Evolutionary conservation across 2,888 invertebrate species (phyloP), one percentile per base, ranked within the genome.

Genomic region (Lasioglossum leucozonium): DNA sequence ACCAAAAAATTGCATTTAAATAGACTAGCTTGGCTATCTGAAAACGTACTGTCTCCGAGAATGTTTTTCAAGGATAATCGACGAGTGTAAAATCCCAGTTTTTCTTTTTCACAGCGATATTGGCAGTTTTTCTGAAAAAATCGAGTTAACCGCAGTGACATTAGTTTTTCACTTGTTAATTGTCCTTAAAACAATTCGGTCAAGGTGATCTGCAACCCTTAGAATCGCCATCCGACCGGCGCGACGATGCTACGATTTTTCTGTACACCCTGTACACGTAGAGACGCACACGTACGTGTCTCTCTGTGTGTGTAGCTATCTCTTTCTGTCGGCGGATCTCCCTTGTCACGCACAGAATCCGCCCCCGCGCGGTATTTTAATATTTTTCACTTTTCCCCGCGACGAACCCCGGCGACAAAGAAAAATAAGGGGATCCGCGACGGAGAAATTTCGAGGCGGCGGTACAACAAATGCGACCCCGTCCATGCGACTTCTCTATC

Each of bases 401-500:
- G 73, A 73, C 30, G 72, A 73, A 42, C n/a, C 6, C 6, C 58
- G 51, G 34, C n/a, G 16, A 72, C 75, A 83, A 81, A 77, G 72
- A 40, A 42, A 67, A 84, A 74, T 77, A 84, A 74, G 71, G 71
- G 69, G 82, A 84, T 71, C 47, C 81, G 47, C 51, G 40, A 51
- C 51, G 51, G 51, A 74, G 58, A 55, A 81, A 83, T 83, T 83
- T 75, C 69, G 30, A 62, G 37, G 30, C 30, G 37, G 30, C 30
- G 65, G 47, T 40, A 75, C 81, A 76, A 81, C 34, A 34, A 34
- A 83, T 81, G 72, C 30, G 72, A 62, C 74, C 34, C 47, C 37
- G 34, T 44, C 34, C 65, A 8, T 26, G 22, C 44, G 11, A 26
- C 67, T 37, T 67, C 34, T 67, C 34, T 47, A n/a, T 37, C 47